Evolutionary conservation across 2,797 vertebrate genomes (phyloP), one percentile per base, ranked within the genome.

Genomic region (Acanthopagrus latus): DNA sequence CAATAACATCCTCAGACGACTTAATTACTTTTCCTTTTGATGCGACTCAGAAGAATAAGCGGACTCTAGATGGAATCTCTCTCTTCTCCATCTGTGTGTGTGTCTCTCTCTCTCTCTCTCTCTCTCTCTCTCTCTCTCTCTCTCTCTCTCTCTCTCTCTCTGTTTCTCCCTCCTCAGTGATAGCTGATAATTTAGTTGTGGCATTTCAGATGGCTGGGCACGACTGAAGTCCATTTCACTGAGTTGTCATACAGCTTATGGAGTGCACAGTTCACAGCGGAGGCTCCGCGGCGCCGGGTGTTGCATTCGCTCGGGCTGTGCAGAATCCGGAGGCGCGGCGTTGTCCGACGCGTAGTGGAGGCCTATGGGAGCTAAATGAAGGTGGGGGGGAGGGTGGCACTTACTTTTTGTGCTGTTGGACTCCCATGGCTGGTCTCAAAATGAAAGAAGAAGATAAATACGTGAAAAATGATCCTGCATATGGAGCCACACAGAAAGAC

Each of bases 1-100:
- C 92, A 91, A 93, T 90, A 93, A 93, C 91, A 91, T 93, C 93
- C 92, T 90, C 90, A 93, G 88, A 94, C 89, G 85, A 93, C 91
- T 94, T 96, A 95, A 96, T 96, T 96, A 95, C 95, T 95, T 95
- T 93, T 91, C 78, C 89, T 82, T 93, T 91, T 90, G 88, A 91
- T 94, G 94, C 88, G 64, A 89, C 90, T 90, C 83, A 70, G 77
- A 82, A 86, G 91, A 94, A 92, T 90, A 89, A 93, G 84, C 87
- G 80, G 88, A 87, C 84, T 88, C 51, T 33, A 92, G 92, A 93
- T 92, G 87, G 78, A 91, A 93, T 91, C 93, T 81, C 72, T 86
- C 78, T 80, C 83, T 81, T 86, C 77, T 86, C 71, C 48, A 5
- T 76, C 70, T 70, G 7, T 47, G 0, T n/a, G n/a, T n/a, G n/a